phyloP scores from a whole-genome alignment of 2,113 vertebrate species.

The Eretmochelys imbricata region DNA sequence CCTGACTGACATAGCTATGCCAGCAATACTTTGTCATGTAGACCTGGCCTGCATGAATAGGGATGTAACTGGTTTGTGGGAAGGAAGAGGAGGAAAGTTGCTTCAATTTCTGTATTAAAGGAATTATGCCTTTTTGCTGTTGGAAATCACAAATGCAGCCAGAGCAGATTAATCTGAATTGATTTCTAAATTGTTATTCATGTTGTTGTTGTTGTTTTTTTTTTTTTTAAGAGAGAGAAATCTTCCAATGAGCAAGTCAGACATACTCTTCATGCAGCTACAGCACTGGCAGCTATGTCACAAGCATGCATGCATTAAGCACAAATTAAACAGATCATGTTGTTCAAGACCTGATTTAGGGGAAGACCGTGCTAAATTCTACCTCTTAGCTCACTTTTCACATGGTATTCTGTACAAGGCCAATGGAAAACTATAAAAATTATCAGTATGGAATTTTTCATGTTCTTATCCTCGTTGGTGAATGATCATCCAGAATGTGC shows the following conservation, averaged over 20 bases:
- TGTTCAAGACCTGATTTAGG: background rate
- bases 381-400: slow-evolving; percentile 27
- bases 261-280: background rate
- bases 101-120: background rate
- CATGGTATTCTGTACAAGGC: slow-evolving; percentile 5
- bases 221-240: background rate
- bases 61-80: background rate
- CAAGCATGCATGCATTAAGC: background rate
- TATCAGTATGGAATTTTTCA: background rate
- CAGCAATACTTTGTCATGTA: background rate
- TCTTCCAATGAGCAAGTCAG: background rate
- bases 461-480: background rate
- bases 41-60: background rate
- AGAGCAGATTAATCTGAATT: background rate
- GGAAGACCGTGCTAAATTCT: background rate
- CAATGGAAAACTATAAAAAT: slow-evolving; percentile 37
- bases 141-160: background rate
- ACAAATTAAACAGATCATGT: background rate
- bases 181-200: background rate
- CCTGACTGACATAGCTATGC: background rate
- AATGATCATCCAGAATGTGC: background rate
- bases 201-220: background rate
- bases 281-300: slow-evolving; percentile 31
- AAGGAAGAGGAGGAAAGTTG: background rate
- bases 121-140: background rate